Evolutionary conservation across 2,113 vertebrate species (phyloP).

Genomic region (Rhabdornis inornatus): DNA sequence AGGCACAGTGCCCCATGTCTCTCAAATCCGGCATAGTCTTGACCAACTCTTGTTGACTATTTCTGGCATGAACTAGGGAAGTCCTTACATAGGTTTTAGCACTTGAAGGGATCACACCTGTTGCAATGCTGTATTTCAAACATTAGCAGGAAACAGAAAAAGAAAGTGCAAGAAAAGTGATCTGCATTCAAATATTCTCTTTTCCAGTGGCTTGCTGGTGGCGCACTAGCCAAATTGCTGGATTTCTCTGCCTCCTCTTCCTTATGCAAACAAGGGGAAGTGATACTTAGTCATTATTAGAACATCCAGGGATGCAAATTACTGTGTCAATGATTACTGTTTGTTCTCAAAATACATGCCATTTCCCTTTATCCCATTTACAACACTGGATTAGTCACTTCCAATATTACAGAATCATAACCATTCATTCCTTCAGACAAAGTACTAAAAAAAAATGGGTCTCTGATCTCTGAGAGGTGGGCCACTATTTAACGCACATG

Average conservation of each 20-base stretch:
- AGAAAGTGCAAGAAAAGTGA: neutral
- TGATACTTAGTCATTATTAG: constrained; percentile 65
- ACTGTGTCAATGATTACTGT: constrained; percentile 65
- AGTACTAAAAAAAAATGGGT: neutral
- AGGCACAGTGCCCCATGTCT: neutral
- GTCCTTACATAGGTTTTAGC: neutral
- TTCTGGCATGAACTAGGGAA: neutral
- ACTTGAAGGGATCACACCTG: neutral
- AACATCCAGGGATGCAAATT: constrained; percentile 65
- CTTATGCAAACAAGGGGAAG: constrained; percentile 57
- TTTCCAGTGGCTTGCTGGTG: neutral
- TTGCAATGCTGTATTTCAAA: neutral
- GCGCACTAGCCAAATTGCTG: neutral
- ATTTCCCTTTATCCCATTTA: constrained; percentile 58
- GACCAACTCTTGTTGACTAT: neutral
- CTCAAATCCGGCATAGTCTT: neutral
- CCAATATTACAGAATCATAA: constrained; percentile 49
- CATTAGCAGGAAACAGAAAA: neutral
- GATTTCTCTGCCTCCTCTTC: constrained; percentile 46
- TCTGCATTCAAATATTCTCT: neutral
- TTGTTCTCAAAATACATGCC: constrained; percentile 64
- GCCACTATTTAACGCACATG: neutral
- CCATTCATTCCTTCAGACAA: constrained; percentile 40
- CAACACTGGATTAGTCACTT: constrained; percentile 63
- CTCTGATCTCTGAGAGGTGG: neutral